Conservation (phyloP, 2,888 invertebrate species). For the Lepidocyrtinus sp. region DNA sequence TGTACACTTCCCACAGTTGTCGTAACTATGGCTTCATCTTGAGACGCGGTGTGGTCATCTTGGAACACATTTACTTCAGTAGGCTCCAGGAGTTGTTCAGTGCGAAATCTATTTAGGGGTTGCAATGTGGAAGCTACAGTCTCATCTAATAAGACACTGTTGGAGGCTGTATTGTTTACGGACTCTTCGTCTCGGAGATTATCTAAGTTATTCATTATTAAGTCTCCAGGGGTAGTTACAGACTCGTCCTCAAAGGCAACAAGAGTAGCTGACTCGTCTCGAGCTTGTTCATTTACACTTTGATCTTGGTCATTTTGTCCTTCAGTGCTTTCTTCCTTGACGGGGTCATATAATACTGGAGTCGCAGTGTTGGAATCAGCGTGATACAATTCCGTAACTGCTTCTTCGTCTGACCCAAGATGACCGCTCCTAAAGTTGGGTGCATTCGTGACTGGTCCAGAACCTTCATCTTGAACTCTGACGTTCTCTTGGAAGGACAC, state of each 20-base stretch:
- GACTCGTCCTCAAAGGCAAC: constrained; percentile 20
- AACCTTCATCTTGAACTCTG: background rate
- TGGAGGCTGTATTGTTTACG: background rate
- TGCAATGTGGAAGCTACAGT: background rate
- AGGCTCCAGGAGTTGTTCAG: background rate
- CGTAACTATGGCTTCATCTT: constrained; percentile 35
- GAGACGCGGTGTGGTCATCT: constrained; percentile 2
- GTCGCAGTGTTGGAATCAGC: background rate
- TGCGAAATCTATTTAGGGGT: too few species aligned
- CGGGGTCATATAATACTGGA: too few species aligned
- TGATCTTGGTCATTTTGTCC: background rate
- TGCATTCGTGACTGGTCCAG: background rate
- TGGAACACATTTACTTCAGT: background rate
- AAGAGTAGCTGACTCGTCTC: constrained; percentile 19
- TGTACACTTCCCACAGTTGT: background rate
- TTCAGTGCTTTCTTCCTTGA: background rate
- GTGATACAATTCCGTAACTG: background rate
- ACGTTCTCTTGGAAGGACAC: background rate
- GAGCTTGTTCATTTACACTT: background rate
- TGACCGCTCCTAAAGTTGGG: background rate
- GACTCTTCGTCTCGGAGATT: background rate
- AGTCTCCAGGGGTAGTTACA: background rate
- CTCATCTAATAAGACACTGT: background rate
- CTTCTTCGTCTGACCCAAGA: background rate
- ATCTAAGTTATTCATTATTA: background rate